Base-by-base conservation (phyloP, 2,888 invertebrate species). In the Endotricha flammealis region DNA sequence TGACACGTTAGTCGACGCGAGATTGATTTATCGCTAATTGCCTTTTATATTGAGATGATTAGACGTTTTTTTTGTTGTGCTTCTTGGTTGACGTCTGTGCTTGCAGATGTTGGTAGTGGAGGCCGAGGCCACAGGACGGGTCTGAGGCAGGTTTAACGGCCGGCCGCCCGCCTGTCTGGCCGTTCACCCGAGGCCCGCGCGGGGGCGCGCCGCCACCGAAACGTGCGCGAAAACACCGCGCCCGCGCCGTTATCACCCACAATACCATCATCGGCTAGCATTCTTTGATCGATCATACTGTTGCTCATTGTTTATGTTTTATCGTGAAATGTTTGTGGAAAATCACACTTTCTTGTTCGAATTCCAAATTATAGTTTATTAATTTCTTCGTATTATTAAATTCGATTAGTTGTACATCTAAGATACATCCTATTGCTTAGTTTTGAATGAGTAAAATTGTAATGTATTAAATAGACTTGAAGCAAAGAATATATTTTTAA, bases 171-270 rank as follows among this genome's bases (percentile, higher is more conserved):
- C 64, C 76, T 73, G 86, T 85, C 86, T 85, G 86, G 85, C 80
- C 86, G 75, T 86, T 86, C 81, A 86, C 83, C 85, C 85, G 82
- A 59, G 81, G 80, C 78, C 77, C 81, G 72, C 66, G 75, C 76
- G 78, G 81, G 78, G 74, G 72, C 72, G 50, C 49, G 22, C 35
- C 16, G 36, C 41, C 58, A 48, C 60, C 54, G 62, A 68, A 74
- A 65, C 69, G 67, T 67, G 78, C 78, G 79, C 81, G 81, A 82
- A 82, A 82, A 79, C 74, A 62, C 60, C 73, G 82, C 80, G 81
- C 77, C 61, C 76, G 77, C 79, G 78, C 20, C 20, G 20, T 20
- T 20, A 20, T 20, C 20, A n/a, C 20, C 20, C 8, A 20, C 20
- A 25, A 11, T 25, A 25, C 9, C 24, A 25, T 25, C 24, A 7